Evolutionary conservation across 2,888 invertebrate species (phyloP).

Genomic region (Oscheius sp.): DNA sequence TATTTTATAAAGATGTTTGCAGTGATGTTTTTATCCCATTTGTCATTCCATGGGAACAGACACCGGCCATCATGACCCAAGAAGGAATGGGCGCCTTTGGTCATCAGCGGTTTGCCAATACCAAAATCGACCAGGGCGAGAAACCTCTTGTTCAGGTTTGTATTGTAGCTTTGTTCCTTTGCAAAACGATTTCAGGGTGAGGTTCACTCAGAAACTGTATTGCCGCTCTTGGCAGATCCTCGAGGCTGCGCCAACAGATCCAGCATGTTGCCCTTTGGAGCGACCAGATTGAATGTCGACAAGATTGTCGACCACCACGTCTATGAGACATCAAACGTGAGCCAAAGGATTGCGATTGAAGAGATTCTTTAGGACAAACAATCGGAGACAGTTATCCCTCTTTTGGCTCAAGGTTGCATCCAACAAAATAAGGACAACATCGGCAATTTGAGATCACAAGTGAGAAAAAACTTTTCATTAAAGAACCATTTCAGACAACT

Average conservation of each 20-base stretch:
- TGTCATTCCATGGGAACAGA: conserved; percentile 64
- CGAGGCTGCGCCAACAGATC: conserved; percentile 47
- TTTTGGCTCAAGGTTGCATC: conserved; percentile 49
- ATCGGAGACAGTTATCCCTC: conserved; percentile 53
- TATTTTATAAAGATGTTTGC: conserved; percentile 18
- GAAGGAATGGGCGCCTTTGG: conserved; percentile 70
- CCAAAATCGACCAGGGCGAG: conserved; percentile 50
- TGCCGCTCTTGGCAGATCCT: conserved; percentile 64
- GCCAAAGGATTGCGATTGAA: conserved; percentile 3
- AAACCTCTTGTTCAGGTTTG: conserved; percentile 48
- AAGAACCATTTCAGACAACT: conserved; percentile 51
- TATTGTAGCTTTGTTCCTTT: neutral
- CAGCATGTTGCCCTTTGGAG: conserved; percentile 64
- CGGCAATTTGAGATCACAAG: conserved; percentile 59
- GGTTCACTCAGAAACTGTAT: conserved; percentile 64
- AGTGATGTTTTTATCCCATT: conserved; percentile 65
- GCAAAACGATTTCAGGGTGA: conserved; percentile 64
- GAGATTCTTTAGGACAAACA: conserved; percentile 42
- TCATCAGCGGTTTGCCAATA: conserved; percentile 51
- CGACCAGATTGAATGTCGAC: conserved; percentile 55
- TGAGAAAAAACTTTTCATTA: neutral
- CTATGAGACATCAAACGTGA: conserved; percentile 55
- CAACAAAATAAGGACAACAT: conserved; percentile 48
- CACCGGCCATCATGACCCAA: conserved; percentile 54
- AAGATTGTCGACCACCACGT: conserved; percentile 65